Evolutionary conservation across 2,797 vertebrate genomes (phyloP).

Genomic region (Mycteria americana): DNA sequence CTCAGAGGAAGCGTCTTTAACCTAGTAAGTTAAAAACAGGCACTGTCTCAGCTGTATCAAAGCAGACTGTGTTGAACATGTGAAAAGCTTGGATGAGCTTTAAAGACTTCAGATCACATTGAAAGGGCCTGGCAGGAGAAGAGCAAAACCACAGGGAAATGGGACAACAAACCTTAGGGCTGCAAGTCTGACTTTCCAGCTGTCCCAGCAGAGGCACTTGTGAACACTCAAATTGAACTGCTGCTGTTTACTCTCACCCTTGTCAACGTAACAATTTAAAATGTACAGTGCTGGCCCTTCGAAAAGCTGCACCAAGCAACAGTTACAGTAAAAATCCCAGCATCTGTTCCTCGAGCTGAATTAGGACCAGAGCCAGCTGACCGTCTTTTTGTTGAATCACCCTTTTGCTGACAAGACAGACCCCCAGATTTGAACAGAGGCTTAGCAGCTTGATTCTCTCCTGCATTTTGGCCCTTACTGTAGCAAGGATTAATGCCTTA

Average conservation of each 20-base stretch:
- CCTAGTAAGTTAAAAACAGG: background rate
- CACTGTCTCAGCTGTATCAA: background rate
- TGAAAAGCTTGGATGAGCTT: background rate
- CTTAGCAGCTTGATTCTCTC: background rate
- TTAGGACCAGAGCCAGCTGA: background rate
- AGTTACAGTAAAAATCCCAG: background rate
- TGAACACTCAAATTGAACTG: background rate
- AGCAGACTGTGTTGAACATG: background rate
- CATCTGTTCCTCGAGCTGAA: background rate
- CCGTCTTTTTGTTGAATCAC: background rate
- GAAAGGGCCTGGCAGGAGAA: background rate
- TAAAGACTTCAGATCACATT: background rate
- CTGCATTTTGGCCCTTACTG: background rate
- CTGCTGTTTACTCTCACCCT: background rate
- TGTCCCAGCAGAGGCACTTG: background rate
- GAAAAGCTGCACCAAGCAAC: background rate
- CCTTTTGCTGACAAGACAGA: background rate
- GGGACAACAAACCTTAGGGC: background rate
- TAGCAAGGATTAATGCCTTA: background rate
- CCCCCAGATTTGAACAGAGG: background rate
- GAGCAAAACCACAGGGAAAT: background rate
- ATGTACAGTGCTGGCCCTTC: background rate
- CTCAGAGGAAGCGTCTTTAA: background rate
- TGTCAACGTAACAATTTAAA: conserved; percentile 1
- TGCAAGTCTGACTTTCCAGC: background rate